These are phyloP conservation scores for Elmis aenea DNA, from an alignment of 2,888 invertebrate genomes.

Conservation along the genomic window DNA sequence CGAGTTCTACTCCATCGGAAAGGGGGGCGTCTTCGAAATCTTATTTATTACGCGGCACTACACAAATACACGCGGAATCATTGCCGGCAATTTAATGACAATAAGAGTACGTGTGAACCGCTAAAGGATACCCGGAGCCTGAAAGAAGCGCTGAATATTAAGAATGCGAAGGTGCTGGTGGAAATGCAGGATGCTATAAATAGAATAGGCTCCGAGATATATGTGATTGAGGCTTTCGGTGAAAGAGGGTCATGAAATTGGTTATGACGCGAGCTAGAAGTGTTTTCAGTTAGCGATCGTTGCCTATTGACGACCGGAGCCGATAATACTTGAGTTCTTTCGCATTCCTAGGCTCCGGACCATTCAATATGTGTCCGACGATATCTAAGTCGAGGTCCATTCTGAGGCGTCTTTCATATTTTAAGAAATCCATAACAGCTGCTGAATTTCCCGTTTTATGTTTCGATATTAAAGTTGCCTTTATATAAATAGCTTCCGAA, in stretches of 20 bases:
- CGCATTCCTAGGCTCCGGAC: conserved; percentile 37
- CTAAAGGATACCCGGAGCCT: conserved; percentile 26
- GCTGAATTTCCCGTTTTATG: conserved; percentile 1
- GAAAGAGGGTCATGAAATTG: conserved; percentile 36
- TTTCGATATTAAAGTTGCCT: too few species aligned
- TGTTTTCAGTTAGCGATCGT: conserved; percentile 38
- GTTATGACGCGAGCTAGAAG: conserved; percentile 36
- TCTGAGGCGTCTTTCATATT: conserved; percentile 20
- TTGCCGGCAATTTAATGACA: conserved; percentile 34
- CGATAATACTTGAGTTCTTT: conserved; percentile 38
- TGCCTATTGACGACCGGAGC: conserved; percentile 35
- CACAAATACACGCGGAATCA: conserved; percentile 28
- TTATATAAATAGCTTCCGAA: too few species aligned
- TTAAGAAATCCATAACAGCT: conserved; percentile 17
- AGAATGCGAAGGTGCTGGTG: conserved; percentile 33
- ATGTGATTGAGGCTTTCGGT: conserved; percentile 36
- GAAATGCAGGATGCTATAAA: conserved; percentile 37
- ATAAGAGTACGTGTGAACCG: conserved; percentile 34
- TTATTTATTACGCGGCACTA: conserved; percentile 23
- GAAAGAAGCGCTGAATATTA: conserved; percentile 36
- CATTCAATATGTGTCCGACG: conserved; percentile 35
- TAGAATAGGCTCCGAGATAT: conserved; percentile 39
- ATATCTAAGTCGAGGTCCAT: conserved; percentile 13
- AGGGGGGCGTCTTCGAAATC: conserved; percentile 24
- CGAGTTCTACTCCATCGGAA: conserved; percentile 13